Conservation (phyloP, 2,888 invertebrate species). For the Microchrysa polita region DNA sequence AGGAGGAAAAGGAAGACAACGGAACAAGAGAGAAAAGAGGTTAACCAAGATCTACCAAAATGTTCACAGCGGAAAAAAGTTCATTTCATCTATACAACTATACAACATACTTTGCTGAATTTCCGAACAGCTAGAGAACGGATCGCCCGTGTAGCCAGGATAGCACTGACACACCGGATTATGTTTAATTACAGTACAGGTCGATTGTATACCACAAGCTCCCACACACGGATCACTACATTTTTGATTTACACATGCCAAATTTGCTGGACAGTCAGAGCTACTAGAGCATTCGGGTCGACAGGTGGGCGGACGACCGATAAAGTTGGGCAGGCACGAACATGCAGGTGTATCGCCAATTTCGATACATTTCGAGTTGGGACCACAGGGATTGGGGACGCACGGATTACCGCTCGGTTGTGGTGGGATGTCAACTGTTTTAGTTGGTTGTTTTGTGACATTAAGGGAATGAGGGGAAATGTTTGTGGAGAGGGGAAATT, state of each 20-base stretch:
- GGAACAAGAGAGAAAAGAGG: constrained; percentile 9
- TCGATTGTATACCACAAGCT: constrained; percentile 78
- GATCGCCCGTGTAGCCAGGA: constrained; percentile 80
- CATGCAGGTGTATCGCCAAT: constrained; percentile 83
- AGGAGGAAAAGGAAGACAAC: constrained; percentile 22
- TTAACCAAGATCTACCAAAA: constrained; percentile 18
- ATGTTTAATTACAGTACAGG: constrained; percentile 81
- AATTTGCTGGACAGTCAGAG: constrained; percentile 77
- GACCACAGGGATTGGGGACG: constrained; percentile 84
- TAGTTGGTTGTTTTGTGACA: no score
- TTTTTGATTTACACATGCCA: constrained; percentile 81
- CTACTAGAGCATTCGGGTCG: constrained; percentile 80
- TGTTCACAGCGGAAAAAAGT: not conserved
- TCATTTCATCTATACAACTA: no score
- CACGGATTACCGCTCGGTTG: constrained; percentile 78
- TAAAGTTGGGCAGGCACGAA: constrained; percentile 80
- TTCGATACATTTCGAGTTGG: constrained; percentile 82
- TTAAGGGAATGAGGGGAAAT: no score
- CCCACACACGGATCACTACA: constrained; percentile 83
- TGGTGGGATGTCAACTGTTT: constrained; percentile 61
- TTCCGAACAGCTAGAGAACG: constrained; percentile 75
- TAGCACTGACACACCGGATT: constrained; percentile 80
- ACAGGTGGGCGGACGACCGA: constrained; percentile 86
- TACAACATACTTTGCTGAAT: constrained; percentile 65
- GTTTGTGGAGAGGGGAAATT: no score